Base-by-base conservation (phyloP, 1,140 invertebrate genomes). In the Drosophila lacertosa region DNA sequence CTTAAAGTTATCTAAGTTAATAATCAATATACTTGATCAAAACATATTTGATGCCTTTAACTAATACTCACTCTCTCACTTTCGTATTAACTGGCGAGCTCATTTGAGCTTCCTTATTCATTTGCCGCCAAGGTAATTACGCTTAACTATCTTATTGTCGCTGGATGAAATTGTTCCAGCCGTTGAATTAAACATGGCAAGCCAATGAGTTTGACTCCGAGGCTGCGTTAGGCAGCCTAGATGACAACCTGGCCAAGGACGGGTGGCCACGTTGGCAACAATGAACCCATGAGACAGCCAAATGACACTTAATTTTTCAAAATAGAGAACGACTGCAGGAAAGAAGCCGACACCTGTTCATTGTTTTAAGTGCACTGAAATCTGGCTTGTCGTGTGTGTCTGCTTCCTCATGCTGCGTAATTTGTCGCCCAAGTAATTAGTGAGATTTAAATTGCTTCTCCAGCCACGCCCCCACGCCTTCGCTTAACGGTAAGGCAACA, bases 341-440 rank as follows among this genome's bases (percentile, higher is more conserved):
- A 16, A 22, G 22, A 13, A 11, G 62, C 22, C 74, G 50, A 64
- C 68, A 83, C 77, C 71, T 59, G 63, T 65, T 55, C 24, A 57
- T 20, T 39, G 62, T 45, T 47, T 37, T 50, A 71, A 66, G 62
- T 57, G 47, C 32, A 72, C n/a, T n/a, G 54, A 67, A 54, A 65
- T 66, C 54, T 66, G 48, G 13, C 20, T 40, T 24, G 26, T 33
- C 39, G 47, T 58, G 11, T 22, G 42, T 53, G 62, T 58, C 39
- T 74, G 37, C 59, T 54, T 40, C 65, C 64, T 51, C n/a, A n/a
- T 40, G 33, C 53, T 53, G 74, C 63, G 84, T 82, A 90, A 90
- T 90, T 90, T 90, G 89, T 90, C 89, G 89, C 89, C 75, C 68
- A 79, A 89, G 89, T 90, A 90, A 90, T 90, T 90, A 90, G 89